phyloP scores from a whole-genome alignment of 2,797 vertebrate genomes.

The Petrocephalus schoutedeni region DNA sequence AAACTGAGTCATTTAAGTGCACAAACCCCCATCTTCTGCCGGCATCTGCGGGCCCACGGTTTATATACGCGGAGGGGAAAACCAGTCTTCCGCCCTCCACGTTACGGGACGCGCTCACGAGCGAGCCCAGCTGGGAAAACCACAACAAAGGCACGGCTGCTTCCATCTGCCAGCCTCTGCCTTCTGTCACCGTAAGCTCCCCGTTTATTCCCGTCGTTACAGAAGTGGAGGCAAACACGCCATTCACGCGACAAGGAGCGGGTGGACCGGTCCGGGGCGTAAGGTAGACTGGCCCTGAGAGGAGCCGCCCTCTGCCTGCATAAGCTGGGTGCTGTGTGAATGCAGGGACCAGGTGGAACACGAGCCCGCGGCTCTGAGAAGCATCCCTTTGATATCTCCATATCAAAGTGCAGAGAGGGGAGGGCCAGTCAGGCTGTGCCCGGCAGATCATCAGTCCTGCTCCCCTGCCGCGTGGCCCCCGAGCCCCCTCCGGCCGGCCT shows the following conservation, averaged over 20 bases:
- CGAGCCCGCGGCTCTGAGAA: slow-evolving; percentile 48
- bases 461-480: slow-evolving; percentile 36
- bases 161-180: slow-evolving; percentile 31
- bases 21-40: slow-evolving; percentile 31
- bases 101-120: slow-evolving; percentile 23
- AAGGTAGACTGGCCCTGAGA: not conserved
- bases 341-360: slow-evolving; percentile 54
- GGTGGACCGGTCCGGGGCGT: slow-evolving; percentile 33
- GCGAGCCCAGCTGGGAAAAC: slow-evolving; percentile 38
- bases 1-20: slow-evolving; percentile 35
- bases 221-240: slow-evolving; percentile 10
- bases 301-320: not conserved
- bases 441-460: slow-evolving; percentile 42
- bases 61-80: slow-evolving; percentile 32
- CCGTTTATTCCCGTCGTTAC: not conserved
- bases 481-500: slow-evolving; percentile 29
- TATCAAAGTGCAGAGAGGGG: slow-evolving; percentile 58
- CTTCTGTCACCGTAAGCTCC: slow-evolving; percentile 31
- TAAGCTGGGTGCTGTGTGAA: slow-evolving; percentile 36
- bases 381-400: slow-evolving; percentile 61
- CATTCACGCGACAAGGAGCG: slow-evolving; percentile 19
- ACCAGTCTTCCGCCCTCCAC: slow-evolving; percentile 5
- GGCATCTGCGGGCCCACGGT: not conserved
- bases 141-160: slow-evolving; percentile 40
- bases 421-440: slow-evolving; percentile 63